Evolutionary conservation across 1,140 invertebrate species (phyloP).

Genomic region (Procambarus clarkii): DNA sequence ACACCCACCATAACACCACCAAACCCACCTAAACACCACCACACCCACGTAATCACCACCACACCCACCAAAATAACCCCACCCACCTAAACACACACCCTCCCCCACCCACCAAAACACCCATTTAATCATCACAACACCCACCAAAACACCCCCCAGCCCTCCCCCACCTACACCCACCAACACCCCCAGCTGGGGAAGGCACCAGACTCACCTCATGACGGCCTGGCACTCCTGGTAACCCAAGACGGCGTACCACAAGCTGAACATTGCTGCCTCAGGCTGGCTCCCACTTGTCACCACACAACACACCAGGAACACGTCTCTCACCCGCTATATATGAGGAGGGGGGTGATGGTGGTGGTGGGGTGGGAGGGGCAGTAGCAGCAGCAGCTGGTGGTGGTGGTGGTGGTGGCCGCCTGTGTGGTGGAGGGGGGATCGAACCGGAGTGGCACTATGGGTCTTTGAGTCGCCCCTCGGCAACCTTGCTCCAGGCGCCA

Average conservation of each 20-base stretch:
- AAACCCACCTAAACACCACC: too few relatives aligned
- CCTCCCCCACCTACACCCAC: background rate
- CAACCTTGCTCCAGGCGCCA: constrained; percentile 32
- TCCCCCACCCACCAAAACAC: background rate
- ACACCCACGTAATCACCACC: too few relatives aligned
- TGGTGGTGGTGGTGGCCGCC: too few relatives aligned
- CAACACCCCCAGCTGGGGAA: background rate
- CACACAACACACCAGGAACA: background rate
- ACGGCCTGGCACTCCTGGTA: constrained; percentile 34
- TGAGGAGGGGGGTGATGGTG: too few relatives aligned
- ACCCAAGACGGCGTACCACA: constrained; percentile 43
- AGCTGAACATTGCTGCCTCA: constrained; percentile 21
- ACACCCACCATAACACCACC: too few relatives aligned
- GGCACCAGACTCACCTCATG: constrained; percentile 28
- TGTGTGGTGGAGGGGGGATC: too few relatives aligned
- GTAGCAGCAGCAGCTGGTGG: too few relatives aligned
- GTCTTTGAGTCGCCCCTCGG: background rate
- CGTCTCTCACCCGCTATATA: background rate
- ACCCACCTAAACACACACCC: background rate
- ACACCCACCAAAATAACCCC: background rate
- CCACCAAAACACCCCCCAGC: background rate
- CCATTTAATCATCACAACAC: background rate
- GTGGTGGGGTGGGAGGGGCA: too few relatives aligned
- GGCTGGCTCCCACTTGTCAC: background rate
- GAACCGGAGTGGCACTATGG: too few relatives aligned